phyloP scores from a whole-genome alignment of 2,888 invertebrate species.

The Lepidocyrtinus sp. region DNA sequence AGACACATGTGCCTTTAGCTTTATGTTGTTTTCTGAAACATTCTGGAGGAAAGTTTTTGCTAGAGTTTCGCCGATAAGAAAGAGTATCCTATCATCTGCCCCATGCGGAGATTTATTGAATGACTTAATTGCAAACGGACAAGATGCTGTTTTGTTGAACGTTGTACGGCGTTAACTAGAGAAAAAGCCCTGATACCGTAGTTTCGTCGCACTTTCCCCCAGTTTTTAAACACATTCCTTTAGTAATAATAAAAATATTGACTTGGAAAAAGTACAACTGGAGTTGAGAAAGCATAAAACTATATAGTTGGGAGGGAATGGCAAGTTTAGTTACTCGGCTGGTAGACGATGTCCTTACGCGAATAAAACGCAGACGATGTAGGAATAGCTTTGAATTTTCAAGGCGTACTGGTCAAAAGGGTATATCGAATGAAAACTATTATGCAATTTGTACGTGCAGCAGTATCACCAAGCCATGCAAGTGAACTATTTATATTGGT shows the following conservation, averaged over 20 bases:
- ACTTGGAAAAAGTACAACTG: too few relatives aligned
- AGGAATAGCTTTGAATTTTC: background rate
- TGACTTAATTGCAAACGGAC: conserved; percentile 60
- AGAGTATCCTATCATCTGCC: conserved; percentile 19
- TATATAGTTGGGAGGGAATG: too few relatives aligned
- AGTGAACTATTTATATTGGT: conserved; percentile 9
- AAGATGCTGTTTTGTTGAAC: conserved; percentile 24
- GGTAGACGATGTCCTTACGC: too few relatives aligned
- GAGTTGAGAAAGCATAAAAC: too few relatives aligned
- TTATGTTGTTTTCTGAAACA: too few relatives aligned
- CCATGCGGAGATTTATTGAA: conserved; percentile 58
- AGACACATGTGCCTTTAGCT: too few relatives aligned
- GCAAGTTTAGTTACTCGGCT: too few relatives aligned
- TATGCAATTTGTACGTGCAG: conserved; percentile 10
- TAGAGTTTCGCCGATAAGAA: conserved; percentile 1
- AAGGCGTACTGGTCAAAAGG: background rate
- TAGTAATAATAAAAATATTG: too few relatives aligned
- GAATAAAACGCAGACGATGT: too few relatives aligned
- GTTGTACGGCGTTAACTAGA: background rate
- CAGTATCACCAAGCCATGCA: background rate
- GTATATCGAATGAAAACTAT: background rate
- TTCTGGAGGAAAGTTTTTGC: background rate
- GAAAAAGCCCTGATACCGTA: conserved; percentile 2
- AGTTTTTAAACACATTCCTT: too few relatives aligned
- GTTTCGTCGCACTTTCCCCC: conserved; percentile 14